phyloP scores from a whole-genome alignment of 2,888 invertebrate genomes.

The Deilephila elpenor region DNA sequence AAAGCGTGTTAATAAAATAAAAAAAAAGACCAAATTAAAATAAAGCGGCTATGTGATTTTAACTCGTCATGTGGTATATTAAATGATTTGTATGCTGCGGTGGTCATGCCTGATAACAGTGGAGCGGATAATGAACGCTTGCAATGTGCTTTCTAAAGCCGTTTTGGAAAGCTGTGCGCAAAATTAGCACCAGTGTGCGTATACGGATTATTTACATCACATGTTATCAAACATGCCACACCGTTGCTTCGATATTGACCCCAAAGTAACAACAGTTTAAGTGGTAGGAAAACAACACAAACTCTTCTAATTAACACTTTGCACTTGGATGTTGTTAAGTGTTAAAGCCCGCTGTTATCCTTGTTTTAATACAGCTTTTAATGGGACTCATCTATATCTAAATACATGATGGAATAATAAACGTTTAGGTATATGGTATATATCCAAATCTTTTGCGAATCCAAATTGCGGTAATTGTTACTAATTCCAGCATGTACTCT shows the following conservation, averaged over 20 bases:
- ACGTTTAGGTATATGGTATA: neutral
- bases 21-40: conserved; percentile 66
- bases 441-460: neutral
- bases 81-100: conserved; percentile 49
- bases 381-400: conserved; percentile 41
- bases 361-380: conserved; percentile 42
- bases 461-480: neutral
- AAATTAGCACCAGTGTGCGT: conserved; percentile 46
- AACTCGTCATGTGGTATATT: conserved; percentile 46
- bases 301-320: conserved; percentile 52
- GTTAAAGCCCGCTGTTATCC: conserved; percentile 67
- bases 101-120: conserved; percentile 64
- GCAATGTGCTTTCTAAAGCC: conserved; percentile 40
- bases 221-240: conserved; percentile 77
- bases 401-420: conserved; percentile 27
- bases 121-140: conserved; percentile 36
- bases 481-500: conserved; percentile 40
- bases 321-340: conserved; percentile 55
- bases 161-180: conserved; percentile 51
- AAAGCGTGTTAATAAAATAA: conserved; percentile 85
- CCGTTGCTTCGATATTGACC: conserved; percentile 46
- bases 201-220: conserved; percentile 53
- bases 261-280: conserved; percentile 52
- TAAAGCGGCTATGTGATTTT: conserved; percentile 63
- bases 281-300: conserved; percentile 59